Evolutionary conservation across 37 sponge, comb jelly and placozoan species (phyloP), one percentile per base, ranked within the genome.

Genomic region (Spongilla lacustris): DNA sequence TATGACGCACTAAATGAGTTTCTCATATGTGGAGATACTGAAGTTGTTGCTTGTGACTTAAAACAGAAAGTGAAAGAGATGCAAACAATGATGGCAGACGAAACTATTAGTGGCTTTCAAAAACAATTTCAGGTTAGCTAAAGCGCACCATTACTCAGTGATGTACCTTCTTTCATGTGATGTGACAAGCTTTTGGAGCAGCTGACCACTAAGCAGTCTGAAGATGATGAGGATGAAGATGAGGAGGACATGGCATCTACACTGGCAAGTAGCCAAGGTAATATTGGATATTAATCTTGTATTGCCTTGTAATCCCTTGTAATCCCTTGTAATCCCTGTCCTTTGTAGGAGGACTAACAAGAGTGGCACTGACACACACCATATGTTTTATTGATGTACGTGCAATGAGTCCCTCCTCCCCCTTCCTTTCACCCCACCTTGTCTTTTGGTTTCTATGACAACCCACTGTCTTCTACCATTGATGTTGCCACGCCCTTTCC

Each of bases 21-120:
- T 30, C 41, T 78, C 58, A 4, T 50, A 25, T 78, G 79, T 78
- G 79, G 79, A 22, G 79, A 78, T 12, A 78, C 79, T 0, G 79
- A 78, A 23, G 50, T 78, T 17, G 29, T 27, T n/a, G 79, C 79
- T 17, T 26, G 28, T 26, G 49, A 78, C 25, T 50, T 78, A 22
- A 26, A 41, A 27, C 22, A 50, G n/a, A 30, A 30, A 49, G 36
- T 78, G 19, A n/a, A 58, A 0, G 28, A 49, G 6, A 30, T 78
- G 50, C 28, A 66, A 26, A 30, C 41, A 46, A 9, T 11, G 2
- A 72, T 17, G 11, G 24, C 6, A n/a, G 79, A 28, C 13, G 28
- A 78, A 30, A 30, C 29, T 17, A 78, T 41, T 67, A 78, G 27
- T 58, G 67, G 66, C 12, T 78, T 78, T 49, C 27, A 78, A 66